Evolutionary conservation across 2,888 invertebrate species (phyloP).

Genomic region (Macrosiphum euphorbiae): DNA sequence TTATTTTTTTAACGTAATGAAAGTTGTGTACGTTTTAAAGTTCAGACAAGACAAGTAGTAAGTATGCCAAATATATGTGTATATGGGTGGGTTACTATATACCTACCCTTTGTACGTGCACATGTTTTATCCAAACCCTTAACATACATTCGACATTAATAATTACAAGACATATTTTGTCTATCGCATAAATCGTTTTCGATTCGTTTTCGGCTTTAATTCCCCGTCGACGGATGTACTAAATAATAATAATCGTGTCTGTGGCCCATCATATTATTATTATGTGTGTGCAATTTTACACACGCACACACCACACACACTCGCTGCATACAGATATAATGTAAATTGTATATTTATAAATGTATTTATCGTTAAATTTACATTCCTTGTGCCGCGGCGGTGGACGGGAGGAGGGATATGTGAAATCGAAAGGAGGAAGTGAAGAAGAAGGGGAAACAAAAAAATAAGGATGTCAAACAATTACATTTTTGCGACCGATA

Average conservation of each 20-base stretch:
- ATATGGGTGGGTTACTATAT: neutral
- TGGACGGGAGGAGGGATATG: neutral
- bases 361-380: constrained; percentile 32
- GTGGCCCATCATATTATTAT: neutral
- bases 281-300: neutral
- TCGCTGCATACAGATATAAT: neutral
- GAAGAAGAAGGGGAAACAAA: neutral
- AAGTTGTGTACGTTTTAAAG: neutral
- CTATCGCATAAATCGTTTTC: neutral
- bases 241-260: neutral
- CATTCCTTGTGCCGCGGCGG: neutral
- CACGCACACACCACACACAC: neutral
- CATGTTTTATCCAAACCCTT: neutral
- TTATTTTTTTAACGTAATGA: neutral
- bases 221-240: neutral
- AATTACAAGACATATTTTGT: neutral
- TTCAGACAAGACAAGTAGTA: neutral
- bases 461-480: constrained; percentile 36
- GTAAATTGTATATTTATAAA: neutral
- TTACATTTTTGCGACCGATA: constrained; percentile 57
- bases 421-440: neutral
- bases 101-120: neutral
- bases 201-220: neutral
- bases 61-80: neutral
- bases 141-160: neutral